A percentile compares a stretch with the other conserved stretches of the same genome.
Evolutionary conservation across 2,888 invertebrate genomes (phyloP).

Genomic region (Colostygia pectinataria): DNA sequence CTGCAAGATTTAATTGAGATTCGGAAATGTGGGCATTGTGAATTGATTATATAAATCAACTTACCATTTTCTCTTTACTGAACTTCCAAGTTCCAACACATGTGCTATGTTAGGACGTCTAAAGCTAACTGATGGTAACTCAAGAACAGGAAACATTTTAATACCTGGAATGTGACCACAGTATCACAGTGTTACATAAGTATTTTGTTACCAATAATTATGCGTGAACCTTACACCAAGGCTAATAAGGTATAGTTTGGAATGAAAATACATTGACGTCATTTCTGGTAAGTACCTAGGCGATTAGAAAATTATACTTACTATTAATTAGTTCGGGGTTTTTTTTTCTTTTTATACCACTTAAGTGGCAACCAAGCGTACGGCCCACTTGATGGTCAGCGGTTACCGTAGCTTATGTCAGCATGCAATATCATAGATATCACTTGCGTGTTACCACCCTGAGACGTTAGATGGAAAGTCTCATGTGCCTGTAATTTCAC

Average conservation of each 20-base stretch:
- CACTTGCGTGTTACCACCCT: no score
- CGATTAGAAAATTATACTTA: constrained; percentile 10
- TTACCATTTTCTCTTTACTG: constrained; percentile 23
- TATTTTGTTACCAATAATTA: not conserved
- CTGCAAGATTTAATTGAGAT: no score
- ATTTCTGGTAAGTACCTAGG: not conserved
- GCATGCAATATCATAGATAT: no score
- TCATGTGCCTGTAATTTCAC: no score
- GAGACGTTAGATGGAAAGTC: no score
- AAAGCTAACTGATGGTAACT: constrained; percentile 17
- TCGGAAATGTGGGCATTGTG: no score
- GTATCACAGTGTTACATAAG: constrained; percentile 18
- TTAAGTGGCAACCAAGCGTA: no score
- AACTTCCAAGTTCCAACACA: constrained; percentile 1
- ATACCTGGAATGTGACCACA: constrained; percentile 27
- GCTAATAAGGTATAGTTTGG: constrained; percentile 4
- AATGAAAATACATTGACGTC: not conserved
- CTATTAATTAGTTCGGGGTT: no score
- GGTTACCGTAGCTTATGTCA: no score
- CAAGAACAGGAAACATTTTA: constrained; percentile 10
- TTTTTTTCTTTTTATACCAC: no score
- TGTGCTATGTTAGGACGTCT: not conserved
- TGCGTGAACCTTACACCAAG: not conserved
- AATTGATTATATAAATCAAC: no score
- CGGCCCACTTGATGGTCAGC: no score